Conservation (phyloP, 1,140 invertebrate genomes). For the Oryzaephilus surinamensis region DNA sequence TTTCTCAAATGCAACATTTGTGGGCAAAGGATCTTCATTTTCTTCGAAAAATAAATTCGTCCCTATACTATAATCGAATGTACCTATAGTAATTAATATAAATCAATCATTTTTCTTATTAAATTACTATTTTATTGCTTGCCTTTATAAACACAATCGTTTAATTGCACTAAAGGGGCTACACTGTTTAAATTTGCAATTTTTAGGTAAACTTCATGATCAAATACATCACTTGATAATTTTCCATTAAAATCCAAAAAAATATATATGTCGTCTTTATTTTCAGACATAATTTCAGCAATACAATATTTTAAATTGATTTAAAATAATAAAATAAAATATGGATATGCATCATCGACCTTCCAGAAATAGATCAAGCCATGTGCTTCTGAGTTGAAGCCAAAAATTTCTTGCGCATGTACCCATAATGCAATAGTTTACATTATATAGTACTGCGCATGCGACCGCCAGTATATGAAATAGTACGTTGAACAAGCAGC, state of each 20-base stretch:
- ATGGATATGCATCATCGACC: no score
- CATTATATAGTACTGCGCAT: no score
- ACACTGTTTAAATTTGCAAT: conserved; percentile 14
- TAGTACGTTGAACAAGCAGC: no score
- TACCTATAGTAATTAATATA: no score
- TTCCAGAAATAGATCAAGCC: no score
- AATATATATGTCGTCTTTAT: conserved; percentile 5
- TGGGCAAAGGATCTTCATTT: conserved; percentile 3
- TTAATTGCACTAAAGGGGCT: conserved; percentile 20
- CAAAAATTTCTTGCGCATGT: no score
- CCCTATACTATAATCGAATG: conserved; percentile 18
- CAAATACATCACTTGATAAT: conserved; percentile 10
- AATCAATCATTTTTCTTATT: background rate
- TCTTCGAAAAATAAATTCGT: conserved; percentile 25
- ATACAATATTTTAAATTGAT: no score
- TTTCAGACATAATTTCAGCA: no score
- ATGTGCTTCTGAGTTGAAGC: no score
- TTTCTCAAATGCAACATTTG: conserved; percentile 11
- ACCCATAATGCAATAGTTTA: no score
- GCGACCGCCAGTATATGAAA: no score
- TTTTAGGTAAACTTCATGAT: conserved; percentile 15
- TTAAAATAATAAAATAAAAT: no score
- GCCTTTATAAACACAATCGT: conserved; percentile 22
- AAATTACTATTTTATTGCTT: background rate
- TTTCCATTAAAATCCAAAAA: conserved; percentile 17